Evolutionary conservation across 2,888 invertebrate genomes (phyloP).

Genomic region (Netelia inedita): DNA sequence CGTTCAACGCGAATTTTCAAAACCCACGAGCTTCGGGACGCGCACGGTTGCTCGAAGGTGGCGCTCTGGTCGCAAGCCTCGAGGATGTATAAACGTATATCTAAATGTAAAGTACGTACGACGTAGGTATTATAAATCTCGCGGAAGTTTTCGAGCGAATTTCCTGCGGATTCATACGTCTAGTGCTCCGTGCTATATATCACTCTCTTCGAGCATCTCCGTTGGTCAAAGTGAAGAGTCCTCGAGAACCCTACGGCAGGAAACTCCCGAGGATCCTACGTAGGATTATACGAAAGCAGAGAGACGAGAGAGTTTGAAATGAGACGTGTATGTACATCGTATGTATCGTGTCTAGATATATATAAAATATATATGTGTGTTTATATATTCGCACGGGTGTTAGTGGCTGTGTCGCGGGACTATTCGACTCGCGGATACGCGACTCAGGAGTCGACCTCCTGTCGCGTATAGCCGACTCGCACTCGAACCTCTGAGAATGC

Average conservation of each 20-base stretch:
- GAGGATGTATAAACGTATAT: not conserved
- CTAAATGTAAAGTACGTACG: slow-evolving; percentile 7
- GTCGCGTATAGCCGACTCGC: not conserved
- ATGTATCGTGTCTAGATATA: not conserved
- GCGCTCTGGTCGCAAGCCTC: not conserved
- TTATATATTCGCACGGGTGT: not conserved
- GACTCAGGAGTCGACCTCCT: slow-evolving; percentile 42
- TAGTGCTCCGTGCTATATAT: slow-evolving; percentile 9
- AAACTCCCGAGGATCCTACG: slow-evolving; percentile 35
- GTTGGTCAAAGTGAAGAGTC: slow-evolving; percentile 43
- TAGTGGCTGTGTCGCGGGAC: slow-evolving; percentile 17
- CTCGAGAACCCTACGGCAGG: slow-evolving; percentile 42
- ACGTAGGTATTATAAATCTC: slow-evolving; percentile 21
- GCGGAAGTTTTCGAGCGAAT: slow-evolving; percentile 32
- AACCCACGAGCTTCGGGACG: not conserved
- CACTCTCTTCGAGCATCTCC: slow-evolving; percentile 40
- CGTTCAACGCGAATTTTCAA: not conserved
- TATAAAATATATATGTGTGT: not conserved
- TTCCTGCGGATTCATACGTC: slow-evolving; percentile 13
- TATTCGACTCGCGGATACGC: not conserved
- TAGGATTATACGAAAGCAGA: slow-evolving; percentile 37
- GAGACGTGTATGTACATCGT: slow-evolving; percentile 1
- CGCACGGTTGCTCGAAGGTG: slow-evolving; percentile 5
- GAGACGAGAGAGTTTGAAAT: slow-evolving; percentile 29
- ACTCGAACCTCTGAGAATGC: slow-evolving; percentile 20